Evolutionary conservation across 2,797 vertebrate species (phyloP).

Genomic region (Nasua narica): DNA sequence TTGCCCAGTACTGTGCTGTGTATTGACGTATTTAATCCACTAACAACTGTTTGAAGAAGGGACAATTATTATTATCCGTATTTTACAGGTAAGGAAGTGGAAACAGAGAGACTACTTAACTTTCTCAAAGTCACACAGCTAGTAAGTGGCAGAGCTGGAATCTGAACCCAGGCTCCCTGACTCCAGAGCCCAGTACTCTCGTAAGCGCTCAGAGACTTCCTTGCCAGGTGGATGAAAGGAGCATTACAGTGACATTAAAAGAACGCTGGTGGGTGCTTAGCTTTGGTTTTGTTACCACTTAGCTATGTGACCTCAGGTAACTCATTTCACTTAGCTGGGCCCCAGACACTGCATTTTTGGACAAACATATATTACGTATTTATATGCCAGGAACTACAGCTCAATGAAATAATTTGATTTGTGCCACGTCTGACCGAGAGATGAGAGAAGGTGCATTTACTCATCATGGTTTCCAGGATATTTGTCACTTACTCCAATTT

Average conservation of each 20-base stretch:
- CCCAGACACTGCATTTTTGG: neutral
- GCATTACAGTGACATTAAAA: neutral
- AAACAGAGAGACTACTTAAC: neutral
- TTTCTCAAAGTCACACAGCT: neutral
- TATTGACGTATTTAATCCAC: neutral
- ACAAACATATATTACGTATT: constrained; percentile 14
- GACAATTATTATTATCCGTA: neutral
- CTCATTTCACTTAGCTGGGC: neutral
- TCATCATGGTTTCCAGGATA: constrained; percentile 16
- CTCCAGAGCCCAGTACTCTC: neutral
- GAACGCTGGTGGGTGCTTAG: neutral
- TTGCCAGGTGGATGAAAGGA: neutral
- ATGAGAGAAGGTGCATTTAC: neutral
- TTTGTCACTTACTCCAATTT: constrained; percentile 1
- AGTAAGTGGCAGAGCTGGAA: neutral
- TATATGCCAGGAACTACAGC: neutral
- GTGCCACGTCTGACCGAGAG: neutral
- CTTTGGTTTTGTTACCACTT: neutral
- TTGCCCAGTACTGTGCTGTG: neutral
- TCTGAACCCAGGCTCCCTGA: neutral
- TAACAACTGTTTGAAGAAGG: neutral
- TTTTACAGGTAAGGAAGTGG: neutral
- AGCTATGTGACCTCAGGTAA: neutral
- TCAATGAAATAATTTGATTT: constrained; percentile 14
- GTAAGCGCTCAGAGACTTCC: neutral